These are phyloP conservation scores for Geococcyx californianus DNA, from an alignment of 2,113 vertebrate species.

Conservation along the genomic window DNA sequence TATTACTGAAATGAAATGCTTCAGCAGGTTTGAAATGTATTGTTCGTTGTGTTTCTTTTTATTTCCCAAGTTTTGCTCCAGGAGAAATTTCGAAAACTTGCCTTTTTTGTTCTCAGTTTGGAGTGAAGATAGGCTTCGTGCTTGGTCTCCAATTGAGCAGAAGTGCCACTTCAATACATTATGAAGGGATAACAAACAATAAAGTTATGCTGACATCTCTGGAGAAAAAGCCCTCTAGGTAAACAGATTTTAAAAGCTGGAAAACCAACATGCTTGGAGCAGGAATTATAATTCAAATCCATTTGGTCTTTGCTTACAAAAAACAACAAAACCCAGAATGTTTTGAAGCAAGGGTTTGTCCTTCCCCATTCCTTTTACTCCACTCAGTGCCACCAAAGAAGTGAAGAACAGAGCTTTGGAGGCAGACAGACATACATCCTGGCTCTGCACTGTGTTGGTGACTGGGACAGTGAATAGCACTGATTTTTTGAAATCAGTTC, in stretches of 20 bases:
- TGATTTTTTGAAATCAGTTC: not conserved
- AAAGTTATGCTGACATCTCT: not conserved
- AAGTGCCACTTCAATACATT: not conserved
- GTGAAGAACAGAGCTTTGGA: not conserved
- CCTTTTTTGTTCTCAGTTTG: not conserved
- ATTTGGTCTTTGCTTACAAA: not conserved
- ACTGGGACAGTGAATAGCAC: not conserved
- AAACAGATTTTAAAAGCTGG: not conserved
- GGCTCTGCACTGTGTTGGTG: not conserved
- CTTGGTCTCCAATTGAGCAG: not conserved
- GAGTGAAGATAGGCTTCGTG: not conserved
- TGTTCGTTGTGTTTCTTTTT: not conserved
- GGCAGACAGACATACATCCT: not conserved
- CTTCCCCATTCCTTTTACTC: not conserved
- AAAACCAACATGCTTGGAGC: not conserved
- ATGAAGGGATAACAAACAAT: not conserved
- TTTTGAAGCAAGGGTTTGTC: not conserved
- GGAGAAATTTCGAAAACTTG: not conserved
- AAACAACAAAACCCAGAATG: not conserved
- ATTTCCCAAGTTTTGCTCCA: not conserved
- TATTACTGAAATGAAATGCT: no score
- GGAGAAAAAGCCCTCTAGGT: constrained; percentile 10
- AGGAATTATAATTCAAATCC: not conserved
- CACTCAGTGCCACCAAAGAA: not conserved
- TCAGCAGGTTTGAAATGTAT: constrained; percentile 5